Base-by-base conservation (phyloP, 2,113 vertebrate genomes). In the Atrichornis clamosus region DNA sequence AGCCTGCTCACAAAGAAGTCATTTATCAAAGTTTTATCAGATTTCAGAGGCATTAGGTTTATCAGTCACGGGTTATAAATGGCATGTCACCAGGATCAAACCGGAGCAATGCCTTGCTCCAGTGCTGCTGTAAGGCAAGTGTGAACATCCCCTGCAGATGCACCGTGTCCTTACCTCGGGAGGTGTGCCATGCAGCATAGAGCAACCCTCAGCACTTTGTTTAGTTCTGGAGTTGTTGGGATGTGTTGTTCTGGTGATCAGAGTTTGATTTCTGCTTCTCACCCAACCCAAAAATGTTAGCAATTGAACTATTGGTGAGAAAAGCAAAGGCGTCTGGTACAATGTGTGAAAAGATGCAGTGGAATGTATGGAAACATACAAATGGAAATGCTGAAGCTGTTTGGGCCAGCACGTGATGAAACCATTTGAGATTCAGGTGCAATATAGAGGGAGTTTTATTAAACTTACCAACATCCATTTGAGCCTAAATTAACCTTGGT, bases 11-110 rank as follows among this genome's bases (percentile, higher is more conserved):
- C 96, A 94, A 87, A 95, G 92, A 96, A 98, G 98, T 97, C 98
- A 99, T 99, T 99, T 98, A 98, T 99, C 99, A 99, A 99, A 98
- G 98, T 98, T 99, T 99, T 99, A 99, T 99, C 98, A 99, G 99
- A 99, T 99, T 99, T 98, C 97, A 97, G 97, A 98, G 98, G 98
- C 99, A 98, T 98, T 98, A 98, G 98, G 98, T 99, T 98, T 98
- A 99, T 99, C 99, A 98, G 98, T 99, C 98, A 98, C 97, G 59
- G 95, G 95, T 98, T 98, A 98, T 98, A 98, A 99, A 98, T 97
- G 98, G 98, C 98, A 92, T 93, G 92, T 93, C 96, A 95, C 84
- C 74, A 80, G 92, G 94, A 95, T 97, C 89, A 93, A 95, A 94
- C 93, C 2, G 0, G 85, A 97, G 98, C 98, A 97, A 97, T 97